These are phyloP conservation scores for Luscinia luscinia DNA, from an alignment of 2,797 vertebrate genomes.

Conservation along the genomic window DNA sequence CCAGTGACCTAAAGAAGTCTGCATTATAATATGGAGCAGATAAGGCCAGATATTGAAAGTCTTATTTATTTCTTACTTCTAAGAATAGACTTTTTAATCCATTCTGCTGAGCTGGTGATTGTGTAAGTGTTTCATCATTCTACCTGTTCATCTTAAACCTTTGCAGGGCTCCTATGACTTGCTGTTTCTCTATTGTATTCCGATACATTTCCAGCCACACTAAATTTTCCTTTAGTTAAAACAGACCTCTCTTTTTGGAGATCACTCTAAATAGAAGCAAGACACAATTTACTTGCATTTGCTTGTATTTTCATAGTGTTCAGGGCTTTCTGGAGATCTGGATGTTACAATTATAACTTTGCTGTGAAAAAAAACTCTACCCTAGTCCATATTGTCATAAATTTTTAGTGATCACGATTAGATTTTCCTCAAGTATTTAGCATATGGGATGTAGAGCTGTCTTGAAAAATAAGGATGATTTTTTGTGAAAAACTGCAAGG, in stretches of 20 bases:
- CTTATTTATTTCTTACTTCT: background rate
- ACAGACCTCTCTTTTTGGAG: background rate
- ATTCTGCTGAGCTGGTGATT: slow-evolving; percentile 4
- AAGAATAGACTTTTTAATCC: background rate
- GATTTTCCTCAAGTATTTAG: slow-evolving; percentile 32
- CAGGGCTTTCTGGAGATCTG: slow-evolving; percentile 35
- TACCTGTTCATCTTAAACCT: background rate
- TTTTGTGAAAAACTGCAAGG: slow-evolving; percentile 32
- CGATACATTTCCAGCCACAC: background rate
- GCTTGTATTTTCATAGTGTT: slow-evolving; percentile 7
- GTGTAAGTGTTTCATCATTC: background rate
- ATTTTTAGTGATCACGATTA: slow-evolving; percentile 46
- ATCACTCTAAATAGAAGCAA: slow-evolving; percentile 39
- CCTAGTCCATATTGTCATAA: slow-evolving; percentile 53
- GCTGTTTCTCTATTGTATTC: background rate
- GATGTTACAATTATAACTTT: slow-evolving; percentile 44
- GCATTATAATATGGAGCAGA: background rate
- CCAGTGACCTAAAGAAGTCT: background rate
- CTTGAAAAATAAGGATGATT: background rate
- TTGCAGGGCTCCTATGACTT: background rate
- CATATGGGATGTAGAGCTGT: slow-evolving; percentile 37
- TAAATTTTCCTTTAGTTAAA: background rate
- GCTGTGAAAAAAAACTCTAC: slow-evolving; percentile 30
- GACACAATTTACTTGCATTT: slow-evolving; percentile 24
- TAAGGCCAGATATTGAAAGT: background rate